phyloP scores from a whole-genome alignment of 2,797 vertebrate species.

The Gambusia yucatana region DNA sequence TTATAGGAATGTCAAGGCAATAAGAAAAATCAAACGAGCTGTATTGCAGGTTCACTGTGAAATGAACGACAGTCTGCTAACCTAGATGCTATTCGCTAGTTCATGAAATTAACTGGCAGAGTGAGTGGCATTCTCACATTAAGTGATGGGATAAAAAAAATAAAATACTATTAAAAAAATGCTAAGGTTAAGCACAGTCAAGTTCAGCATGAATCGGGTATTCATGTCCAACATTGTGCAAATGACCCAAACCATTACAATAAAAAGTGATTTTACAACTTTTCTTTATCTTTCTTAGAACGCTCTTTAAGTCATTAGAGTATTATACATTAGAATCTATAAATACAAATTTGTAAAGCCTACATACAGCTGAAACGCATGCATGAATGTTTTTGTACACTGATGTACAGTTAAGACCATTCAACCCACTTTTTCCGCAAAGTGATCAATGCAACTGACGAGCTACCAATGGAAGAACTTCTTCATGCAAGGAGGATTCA shows the following conservation, averaged over 20 bases:
- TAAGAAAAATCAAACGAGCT: constrained; percentile 64
- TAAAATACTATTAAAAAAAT: not conserved
- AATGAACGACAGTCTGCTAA: constrained; percentile 53
- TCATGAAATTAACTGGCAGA: constrained; percentile 29
- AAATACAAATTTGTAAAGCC: constrained; percentile 81
- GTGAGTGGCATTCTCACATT: constrained; percentile 32
- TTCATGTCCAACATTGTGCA: constrained; percentile 69
- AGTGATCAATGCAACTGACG: constrained; percentile 9
- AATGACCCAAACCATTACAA: constrained; percentile 65
- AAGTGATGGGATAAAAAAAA: constrained; percentile 1
- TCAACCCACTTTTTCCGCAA: constrained; percentile 56
- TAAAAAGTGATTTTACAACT: constrained; percentile 69
- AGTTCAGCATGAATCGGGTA: constrained; percentile 51
- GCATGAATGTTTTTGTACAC: constrained; percentile 78
- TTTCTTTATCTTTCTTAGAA: constrained; percentile 71
- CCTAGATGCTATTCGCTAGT: constrained; percentile 34
- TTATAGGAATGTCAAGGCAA: constrained; percentile 58
- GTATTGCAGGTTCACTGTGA: constrained; percentile 70
- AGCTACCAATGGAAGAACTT: constrained; percentile 39
- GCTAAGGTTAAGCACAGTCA: constrained; percentile 50
- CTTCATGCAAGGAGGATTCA: constrained; percentile 67
- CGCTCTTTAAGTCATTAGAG: constrained; percentile 63
- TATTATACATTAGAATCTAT: constrained; percentile 82
- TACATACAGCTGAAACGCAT: constrained; percentile 83
- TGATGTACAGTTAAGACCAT: constrained; percentile 77